Conservation (phyloP, 1,140 invertebrate genomes). For the Drosophila simulans region DNA sequence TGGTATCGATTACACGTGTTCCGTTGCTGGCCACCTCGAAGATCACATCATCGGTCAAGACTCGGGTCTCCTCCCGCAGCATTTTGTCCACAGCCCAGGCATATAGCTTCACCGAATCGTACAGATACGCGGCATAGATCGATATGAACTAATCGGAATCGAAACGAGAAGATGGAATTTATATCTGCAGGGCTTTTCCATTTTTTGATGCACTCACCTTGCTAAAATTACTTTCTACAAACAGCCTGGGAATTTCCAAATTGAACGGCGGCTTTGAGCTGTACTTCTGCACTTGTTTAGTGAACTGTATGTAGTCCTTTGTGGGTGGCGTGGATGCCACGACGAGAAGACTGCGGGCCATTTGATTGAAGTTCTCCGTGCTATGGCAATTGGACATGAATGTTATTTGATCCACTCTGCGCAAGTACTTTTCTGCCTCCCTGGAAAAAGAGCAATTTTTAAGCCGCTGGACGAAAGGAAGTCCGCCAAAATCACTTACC, state of each 20-base stretch:
- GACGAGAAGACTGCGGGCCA: constrained; percentile 92
- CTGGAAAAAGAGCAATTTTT: constrained; percentile 72
- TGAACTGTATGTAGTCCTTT: constrained; percentile 91
- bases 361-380: constrained; percentile 88
- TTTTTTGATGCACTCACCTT: constrained; percentile 85
- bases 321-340: constrained; percentile 93
- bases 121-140: constrained; percentile 97
- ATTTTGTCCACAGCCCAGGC: constrained; percentile 92
- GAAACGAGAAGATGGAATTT: no score
- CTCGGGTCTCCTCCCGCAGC: constrained; percentile 87
- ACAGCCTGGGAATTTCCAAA: constrained; percentile 81
- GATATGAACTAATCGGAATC: constrained; percentile 90
- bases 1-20: constrained; percentile 91
- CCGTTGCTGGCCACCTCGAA: constrained; percentile 91
- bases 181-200: not conserved
- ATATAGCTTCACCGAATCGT: constrained; percentile 97
- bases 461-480: no score
- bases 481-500: constrained; percentile 40
- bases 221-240: constrained; percentile 85
- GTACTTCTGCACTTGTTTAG: constrained; percentile 90
- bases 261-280: constrained; percentile 87
- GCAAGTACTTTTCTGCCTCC: constrained; percentile 93
- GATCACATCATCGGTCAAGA: constrained; percentile 87
- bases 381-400: constrained; percentile 87
- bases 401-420: constrained; percentile 88